phyloP scores from a whole-genome alignment of 2,888 invertebrate species.

The Eumacrocentrus americanus region DNA sequence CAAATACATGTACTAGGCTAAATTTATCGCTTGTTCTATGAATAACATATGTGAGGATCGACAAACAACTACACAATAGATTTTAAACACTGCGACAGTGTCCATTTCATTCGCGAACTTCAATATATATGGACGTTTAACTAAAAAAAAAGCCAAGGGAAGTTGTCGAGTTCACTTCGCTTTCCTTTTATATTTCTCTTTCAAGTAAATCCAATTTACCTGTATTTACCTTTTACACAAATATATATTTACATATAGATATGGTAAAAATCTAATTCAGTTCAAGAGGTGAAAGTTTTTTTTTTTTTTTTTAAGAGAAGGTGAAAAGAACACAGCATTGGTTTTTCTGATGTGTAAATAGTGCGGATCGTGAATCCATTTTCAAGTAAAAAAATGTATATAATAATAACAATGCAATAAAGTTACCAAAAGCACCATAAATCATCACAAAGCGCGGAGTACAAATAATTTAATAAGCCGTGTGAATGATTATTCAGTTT shows the following conservation, averaged over 20 bases:
- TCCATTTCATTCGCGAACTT: not conserved
- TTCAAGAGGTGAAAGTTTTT: constrained; percentile 10
- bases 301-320: constrained; percentile 5
- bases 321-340: constrained; percentile 17
- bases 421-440: constrained; percentile 43
- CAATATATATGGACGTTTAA: constrained; percentile 7
- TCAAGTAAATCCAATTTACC: constrained; percentile 12
- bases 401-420: constrained; percentile 34
- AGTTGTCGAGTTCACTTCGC: not conserved
- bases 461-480: constrained; percentile 24
- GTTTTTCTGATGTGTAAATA: constrained; percentile 6
- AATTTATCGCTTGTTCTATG: not conserved
- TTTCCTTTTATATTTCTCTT: not conserved
- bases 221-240: constrained; percentile 16
- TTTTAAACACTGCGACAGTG: not conserved
- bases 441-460: constrained; percentile 31
- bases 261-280: constrained; percentile 21
- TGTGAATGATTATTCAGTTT: constrained; percentile 20
- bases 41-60: not conserved
- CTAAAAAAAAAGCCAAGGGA: not conserved
- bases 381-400: constrained; percentile 25
- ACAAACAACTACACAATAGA: no score
- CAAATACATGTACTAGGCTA: not conserved
- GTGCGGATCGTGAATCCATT: not conserved
- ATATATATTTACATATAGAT: constrained; percentile 27